Base-by-base conservation (phyloP, 1,140 invertebrate genomes). In the Saccostrea echinata region DNA sequence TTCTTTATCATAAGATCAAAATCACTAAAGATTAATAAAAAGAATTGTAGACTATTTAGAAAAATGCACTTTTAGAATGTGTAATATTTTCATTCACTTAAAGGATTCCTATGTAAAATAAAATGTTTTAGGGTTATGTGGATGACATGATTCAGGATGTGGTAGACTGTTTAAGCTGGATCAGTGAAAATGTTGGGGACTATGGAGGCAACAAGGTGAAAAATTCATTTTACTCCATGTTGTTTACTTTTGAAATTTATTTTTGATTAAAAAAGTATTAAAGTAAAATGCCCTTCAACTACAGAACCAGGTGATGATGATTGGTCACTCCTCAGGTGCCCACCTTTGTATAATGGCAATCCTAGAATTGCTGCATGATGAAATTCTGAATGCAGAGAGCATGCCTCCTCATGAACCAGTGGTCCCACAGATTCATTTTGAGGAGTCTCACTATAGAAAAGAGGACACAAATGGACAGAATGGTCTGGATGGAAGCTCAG, bases 61-160 rank as follows among this genome's bases (percentile, higher is more conserved):
- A n/a, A n/a, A n/a, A n/a, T n/a, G n/a, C n/a, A n/a, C n/a, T n/a
- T n/a, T n/a, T n/a, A n/a, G n/a, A n/a, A n/a, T n/a, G n/a, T n/a
- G n/a, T n/a, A n/a, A n/a, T n/a, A n/a, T n/a, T n/a, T n/a, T n/a
- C n/a, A n/a, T n/a, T n/a, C n/a, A n/a, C n/a, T n/a, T n/a, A n/a
- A n/a, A n/a, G n/a, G n/a, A n/a, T n/a, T n/a, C n/a, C n/a, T n/a
- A n/a, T n/a, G n/a, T n/a, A n/a, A n/a, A n/a, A n/a, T n/a, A n/a
- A n/a, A n/a, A n/a, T n/a, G n/a, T 89, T 88, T 27, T 84, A 94
- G 94, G 94, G 94, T 61, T 94, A 91, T 91, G 93, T 93, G 8
- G 94, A 94, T 90, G 93, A 94, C 88, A 94, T 94, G 94, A 90
- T 94, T 53, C 94, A 95, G 84, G 94, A 95, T 90, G 86, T 94